Conservation (phyloP, 2,113 vertebrate species). For the Peucedramus taeniatus region DNA sequence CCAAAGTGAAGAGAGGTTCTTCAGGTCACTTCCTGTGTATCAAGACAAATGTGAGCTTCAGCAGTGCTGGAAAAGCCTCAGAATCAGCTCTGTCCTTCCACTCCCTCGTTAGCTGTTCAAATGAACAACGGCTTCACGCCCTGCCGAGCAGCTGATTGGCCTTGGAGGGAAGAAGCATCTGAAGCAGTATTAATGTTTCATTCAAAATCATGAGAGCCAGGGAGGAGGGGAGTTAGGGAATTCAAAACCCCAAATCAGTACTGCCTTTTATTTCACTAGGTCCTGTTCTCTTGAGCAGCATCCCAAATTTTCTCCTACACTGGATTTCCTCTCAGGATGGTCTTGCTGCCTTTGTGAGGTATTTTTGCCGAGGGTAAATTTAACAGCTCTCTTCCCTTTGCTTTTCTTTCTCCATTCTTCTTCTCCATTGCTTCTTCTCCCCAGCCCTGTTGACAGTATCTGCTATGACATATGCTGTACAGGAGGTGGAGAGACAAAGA, state of each 20-base stretch:
- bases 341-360: not conserved
- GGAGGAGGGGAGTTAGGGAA: constrained; percentile 13
- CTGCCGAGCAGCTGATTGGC: constrained; percentile 62
- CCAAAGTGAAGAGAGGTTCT: not conserved
- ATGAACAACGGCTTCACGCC: constrained; percentile 44
- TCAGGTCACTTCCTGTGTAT: constrained; percentile 11
- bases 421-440: not conserved
- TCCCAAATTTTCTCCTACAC: not conserved
- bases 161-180: constrained; percentile 57
- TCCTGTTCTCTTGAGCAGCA: not conserved
- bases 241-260: not conserved
- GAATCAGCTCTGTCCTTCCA: constrained; percentile 17
- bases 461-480: not conserved
- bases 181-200: constrained; percentile 64
- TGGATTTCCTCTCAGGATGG: not conserved
- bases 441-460: not conserved
- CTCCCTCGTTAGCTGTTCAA: constrained; percentile 29
- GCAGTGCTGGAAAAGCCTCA: not conserved
- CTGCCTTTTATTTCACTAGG: not conserved
- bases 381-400: not conserved
- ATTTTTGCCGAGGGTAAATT: not conserved
- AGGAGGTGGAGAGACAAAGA: not conserved
- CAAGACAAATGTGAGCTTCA: constrained; percentile 14
- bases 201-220: constrained; percentile 29
- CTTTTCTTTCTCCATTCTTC: not conserved